phyloP scores from a whole-genome alignment of 92 coral and sea anemone genomes.

The Phenganax marumi region DNA sequence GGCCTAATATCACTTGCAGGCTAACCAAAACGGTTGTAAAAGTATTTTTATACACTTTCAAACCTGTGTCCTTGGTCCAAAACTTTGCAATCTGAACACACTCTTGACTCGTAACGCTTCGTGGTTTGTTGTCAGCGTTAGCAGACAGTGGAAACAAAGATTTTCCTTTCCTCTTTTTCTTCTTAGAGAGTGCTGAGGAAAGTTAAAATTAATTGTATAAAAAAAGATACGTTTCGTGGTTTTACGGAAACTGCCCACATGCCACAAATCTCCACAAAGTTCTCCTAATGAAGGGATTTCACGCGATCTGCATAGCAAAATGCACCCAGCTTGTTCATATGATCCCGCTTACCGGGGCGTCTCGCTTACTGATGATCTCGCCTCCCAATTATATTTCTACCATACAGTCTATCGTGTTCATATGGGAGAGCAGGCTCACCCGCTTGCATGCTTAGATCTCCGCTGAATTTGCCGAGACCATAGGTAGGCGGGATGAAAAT shows the following conservation, averaged over 20 bases:
- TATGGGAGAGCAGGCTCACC: too few species aligned
- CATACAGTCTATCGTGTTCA: too few species aligned
- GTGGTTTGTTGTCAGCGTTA: slow-evolving; percentile 81
- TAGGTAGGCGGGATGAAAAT: too few species aligned
- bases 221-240: neutral
- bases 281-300: too few species aligned
- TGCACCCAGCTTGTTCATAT: too few species aligned
- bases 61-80: neutral
- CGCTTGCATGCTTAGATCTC: too few species aligned
- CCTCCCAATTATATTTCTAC: too few species aligned
- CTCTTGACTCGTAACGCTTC: slow-evolving; percentile 68
- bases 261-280: neutral
- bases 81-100: slow-evolving; percentile 74
- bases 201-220: neutral
- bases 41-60: neutral
- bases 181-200: slow-evolving; percentile 31
- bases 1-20: neutral
- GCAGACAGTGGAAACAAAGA: slow-evolving; percentile 97
- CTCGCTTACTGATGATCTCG: too few species aligned
- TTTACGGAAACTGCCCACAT: neutral
- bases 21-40: neutral
- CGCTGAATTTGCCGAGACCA: too few species aligned
- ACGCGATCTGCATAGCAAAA: too few species aligned
- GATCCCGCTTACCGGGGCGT: too few species aligned
- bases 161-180: slow-evolving; percentile 86